phyloP scores from a whole-genome alignment of 2,113 vertebrate genomes.

The Notechis scutatus region DNA sequence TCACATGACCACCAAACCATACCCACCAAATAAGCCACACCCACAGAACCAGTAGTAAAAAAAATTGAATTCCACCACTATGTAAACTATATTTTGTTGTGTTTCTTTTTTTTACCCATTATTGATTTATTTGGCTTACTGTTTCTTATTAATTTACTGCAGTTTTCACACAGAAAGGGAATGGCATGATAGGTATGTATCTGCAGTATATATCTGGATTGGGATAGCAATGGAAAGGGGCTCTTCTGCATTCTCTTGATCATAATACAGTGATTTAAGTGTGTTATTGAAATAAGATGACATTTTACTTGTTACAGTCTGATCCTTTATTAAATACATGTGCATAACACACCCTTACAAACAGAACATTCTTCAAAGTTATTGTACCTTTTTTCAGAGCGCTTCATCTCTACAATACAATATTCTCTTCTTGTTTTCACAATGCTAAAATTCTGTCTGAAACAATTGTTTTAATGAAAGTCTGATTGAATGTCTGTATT shows the following conservation, averaged over 20 bases:
- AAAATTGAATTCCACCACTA: too few species aligned
- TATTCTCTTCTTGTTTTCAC: not conserved
- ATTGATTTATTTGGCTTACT: not conserved
- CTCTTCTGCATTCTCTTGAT: not conserved
- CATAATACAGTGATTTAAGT: not conserved
- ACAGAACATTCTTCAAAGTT: conserved; percentile 1
- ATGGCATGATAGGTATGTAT: not conserved
- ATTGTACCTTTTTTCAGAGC: not conserved
- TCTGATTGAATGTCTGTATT: not conserved
- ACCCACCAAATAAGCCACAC: too few species aligned
- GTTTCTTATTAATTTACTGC: not conserved
- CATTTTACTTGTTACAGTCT: not conserved
- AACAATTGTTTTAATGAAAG: not conserved
- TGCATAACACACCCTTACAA: not conserved
- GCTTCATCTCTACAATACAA: not conserved
- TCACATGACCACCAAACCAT: too few species aligned
- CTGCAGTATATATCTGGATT: not conserved
- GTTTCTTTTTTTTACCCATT: not conserved
- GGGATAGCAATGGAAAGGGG: not conserved
- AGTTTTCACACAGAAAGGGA: not conserved
- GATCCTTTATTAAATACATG: not conserved
- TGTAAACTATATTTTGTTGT: not conserved
- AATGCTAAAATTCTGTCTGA: not conserved
- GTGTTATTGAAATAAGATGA: not conserved
- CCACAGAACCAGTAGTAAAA: too few species aligned